These are phyloP conservation scores for Sylvilagus bachmani DNA, from an alignment of 2,113 vertebrate genomes.

Conservation along the genomic window DNA sequence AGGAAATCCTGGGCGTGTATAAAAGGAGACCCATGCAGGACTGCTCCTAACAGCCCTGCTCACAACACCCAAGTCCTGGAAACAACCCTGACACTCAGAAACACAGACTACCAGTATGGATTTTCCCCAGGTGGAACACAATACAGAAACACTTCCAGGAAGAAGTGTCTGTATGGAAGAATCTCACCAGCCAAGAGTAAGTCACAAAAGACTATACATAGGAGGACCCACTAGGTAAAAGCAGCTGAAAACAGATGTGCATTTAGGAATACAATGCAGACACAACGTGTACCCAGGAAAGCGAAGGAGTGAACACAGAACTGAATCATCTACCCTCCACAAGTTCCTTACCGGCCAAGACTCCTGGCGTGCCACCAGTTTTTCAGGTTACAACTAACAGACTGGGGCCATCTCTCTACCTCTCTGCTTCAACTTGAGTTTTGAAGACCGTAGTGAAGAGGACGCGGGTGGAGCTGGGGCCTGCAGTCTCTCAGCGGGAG, in stretches of 20 bases:
- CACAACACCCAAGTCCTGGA: neutral
- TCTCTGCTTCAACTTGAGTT: neutral
- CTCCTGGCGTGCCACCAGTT: neutral
- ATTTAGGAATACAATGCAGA: neutral
- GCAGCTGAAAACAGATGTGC: neutral
- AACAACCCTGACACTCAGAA: neutral
- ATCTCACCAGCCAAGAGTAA: neutral
- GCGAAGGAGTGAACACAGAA: neutral
- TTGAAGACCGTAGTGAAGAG: neutral
- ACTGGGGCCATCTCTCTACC: neutral
- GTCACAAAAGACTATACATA: neutral
- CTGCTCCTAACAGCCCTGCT: neutral
- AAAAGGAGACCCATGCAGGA: neutral
- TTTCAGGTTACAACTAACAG: neutral
- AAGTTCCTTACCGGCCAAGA: neutral
- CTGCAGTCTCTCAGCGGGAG: neutral
- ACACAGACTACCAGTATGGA: neutral
- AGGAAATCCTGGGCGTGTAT: neutral
- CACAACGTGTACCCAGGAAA: neutral
- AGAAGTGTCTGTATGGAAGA: neutral
- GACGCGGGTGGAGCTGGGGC: neutral
- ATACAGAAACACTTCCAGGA: neutral
- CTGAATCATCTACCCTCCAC: neutral
- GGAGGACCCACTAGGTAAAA: neutral
- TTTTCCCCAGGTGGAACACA: neutral